Evolutionary conservation across 2,113 vertebrate genomes (phyloP).

Genomic region (Cyanoramphus novaezelandiae): DNA sequence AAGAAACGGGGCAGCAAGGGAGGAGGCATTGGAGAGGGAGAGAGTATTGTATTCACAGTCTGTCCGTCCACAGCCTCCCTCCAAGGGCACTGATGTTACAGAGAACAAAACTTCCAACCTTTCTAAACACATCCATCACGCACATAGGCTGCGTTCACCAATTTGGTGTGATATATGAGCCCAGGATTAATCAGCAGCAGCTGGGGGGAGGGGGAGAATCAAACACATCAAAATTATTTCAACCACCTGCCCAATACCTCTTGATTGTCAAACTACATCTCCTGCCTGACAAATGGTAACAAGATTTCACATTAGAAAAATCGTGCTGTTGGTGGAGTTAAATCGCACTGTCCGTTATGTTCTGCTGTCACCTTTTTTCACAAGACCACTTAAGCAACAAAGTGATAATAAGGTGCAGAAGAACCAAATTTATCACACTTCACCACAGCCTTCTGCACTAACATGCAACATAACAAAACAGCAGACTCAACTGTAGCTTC

Average conservation of each 20-base stretch:
- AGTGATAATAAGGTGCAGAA: not conserved
- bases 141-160: not conserved
- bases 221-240: constrained; percentile 29
- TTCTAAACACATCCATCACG: constrained; percentile 10
- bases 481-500: not conserved
- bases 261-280: constrained; percentile 24
- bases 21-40: not conserved
- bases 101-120: not conserved
- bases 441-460: not conserved
- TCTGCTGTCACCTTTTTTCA: not conserved
- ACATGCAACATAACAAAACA: not conserved
- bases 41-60: not conserved
- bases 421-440: constrained; percentile 29
- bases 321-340: not conserved
- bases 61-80: not conserved
- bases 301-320: constrained; percentile 3
- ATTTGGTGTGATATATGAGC: not conserved
- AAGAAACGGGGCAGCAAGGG: not conserved
- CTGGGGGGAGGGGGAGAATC: not conserved
- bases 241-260: not conserved
- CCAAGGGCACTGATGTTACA: constrained; percentile 13
- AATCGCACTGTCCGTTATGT: not conserved
- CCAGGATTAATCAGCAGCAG: constrained; percentile 10
- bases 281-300: not conserved
- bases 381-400: constrained; percentile 6